phyloP scores from a whole-genome alignment of 2,113 vertebrate genomes.

The Saccopteryx leptura region DNA sequence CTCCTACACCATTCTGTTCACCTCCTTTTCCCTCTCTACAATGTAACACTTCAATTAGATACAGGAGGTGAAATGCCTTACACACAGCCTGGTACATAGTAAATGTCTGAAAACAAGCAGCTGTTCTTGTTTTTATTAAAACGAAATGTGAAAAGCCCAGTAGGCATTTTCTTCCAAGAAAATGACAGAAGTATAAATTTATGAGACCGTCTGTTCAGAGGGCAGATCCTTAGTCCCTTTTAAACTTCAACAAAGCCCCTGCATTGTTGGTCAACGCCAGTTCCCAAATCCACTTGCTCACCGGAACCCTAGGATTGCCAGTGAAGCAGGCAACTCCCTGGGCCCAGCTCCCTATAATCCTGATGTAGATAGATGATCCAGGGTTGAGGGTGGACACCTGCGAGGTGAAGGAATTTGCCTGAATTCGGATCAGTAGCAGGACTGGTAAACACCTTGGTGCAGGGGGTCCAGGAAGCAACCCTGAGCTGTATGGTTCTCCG shows the following conservation, averaged over 20 bases:
- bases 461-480: background rate
- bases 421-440: rapidly evolving
- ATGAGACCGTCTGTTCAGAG: background rate
- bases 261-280: background rate
- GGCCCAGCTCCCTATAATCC: background rate
- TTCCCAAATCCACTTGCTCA: background rate
- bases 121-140: background rate
- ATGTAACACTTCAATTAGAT: background rate
- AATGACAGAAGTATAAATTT: background rate
- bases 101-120: slow-evolving; percentile 44
- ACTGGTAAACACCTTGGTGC: too few relatives aligned
- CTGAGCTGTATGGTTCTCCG: rapidly evolving
- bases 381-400: background rate
- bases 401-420: rapidly evolving
- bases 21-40: background rate
- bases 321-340: rapidly evolving
- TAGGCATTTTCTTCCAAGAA: slow-evolving; percentile 50
- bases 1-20: background rate
- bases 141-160: slow-evolving; percentile 15
- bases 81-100: background rate
- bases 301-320: background rate
- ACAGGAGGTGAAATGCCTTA: background rate
- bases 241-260: slow-evolving; percentile 35
- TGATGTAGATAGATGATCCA: background rate
- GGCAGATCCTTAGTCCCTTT: background rate